These are phyloP conservation scores for Poicephalus meyeri DNA, from an alignment of 2,113 vertebrate genomes.

Conservation along the genomic window DNA sequence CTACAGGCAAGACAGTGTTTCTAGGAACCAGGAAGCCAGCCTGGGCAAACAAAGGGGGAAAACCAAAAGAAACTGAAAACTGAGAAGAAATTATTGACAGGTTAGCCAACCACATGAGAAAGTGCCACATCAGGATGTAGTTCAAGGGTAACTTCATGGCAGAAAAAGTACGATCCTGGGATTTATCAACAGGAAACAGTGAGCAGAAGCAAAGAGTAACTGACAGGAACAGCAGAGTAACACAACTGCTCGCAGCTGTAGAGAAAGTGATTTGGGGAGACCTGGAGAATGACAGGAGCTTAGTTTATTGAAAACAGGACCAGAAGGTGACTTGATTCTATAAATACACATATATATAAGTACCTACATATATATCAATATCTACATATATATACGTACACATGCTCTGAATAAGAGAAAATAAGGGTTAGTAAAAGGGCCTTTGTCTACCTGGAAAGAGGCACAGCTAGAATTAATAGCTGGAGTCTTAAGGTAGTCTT, in stretches of 20 bases:
- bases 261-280: neutral
- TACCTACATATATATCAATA: neutral
- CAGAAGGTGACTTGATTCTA: neutral
- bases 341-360: neutral
- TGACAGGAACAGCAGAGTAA: neutral
- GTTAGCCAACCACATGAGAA: neutral
- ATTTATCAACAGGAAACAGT: conserved; percentile 25
- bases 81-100: neutral
- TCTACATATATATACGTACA: neutral
- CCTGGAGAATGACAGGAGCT: neutral
- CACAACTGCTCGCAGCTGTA: rapidly evolving
- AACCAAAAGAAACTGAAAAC: neutral
- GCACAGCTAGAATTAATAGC: neutral
- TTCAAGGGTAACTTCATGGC: neutral
- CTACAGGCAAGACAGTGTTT: neutral
- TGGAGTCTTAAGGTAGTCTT: neutral
- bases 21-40: neutral
- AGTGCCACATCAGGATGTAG: neutral
- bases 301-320: neutral
- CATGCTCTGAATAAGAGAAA: neutral
- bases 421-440: neutral
- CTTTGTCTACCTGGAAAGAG: neutral
- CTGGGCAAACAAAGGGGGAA: neutral
- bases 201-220: neutral
- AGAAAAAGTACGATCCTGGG: neutral